Base-by-base conservation (phyloP, 2,888 invertebrate species). In the Hypena proboscidalis region DNA sequence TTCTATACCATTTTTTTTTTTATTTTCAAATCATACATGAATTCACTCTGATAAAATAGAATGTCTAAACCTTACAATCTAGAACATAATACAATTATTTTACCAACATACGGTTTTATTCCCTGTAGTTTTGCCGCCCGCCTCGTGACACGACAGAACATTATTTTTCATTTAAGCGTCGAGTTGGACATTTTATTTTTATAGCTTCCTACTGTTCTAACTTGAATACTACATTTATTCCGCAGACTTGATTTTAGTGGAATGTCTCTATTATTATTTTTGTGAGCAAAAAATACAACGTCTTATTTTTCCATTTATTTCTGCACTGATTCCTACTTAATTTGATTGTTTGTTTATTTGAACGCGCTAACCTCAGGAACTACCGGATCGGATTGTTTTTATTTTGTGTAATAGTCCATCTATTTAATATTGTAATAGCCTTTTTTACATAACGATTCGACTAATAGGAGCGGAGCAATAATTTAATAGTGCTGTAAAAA, bases 161-260 rank as follows among this genome's bases (percentile, higher is more conserved):
- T 80, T 76, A 77, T 74, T 79, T 79, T 74, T 78, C 74, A 80
- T 80, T 79, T 72, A 69, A 71, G 67, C 65, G 52, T 52, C 58
- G 64, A 67, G 61, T 65, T 58, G 2, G 47, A 61, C 71, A 46
- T 66, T 65, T 75, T 72, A 74, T 76, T 76, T 75, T 77, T 75
- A 77, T 66, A 59, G 67, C 65, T 64, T 64, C 59, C 65, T 43
- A 36, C 50, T 40, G 30, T 32, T 23, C 21, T 27, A 25, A 11
- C 25, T 20, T 25, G 23, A 32, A 32, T 17, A 6, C 19, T 25
- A 19, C 25, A 31, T 17, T 23, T 21, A 33, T 32, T 31, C 17
- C 33, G 7, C 4, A 6, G 27, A 9, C 14, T 14, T 21, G 27
- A 27, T 29, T 26, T 8, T n/a, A 19, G 22, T n/a, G 13, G 5